phyloP scores from a whole-genome alignment of 2,797 vertebrate genomes.

The Clarias fuscus region DNA sequence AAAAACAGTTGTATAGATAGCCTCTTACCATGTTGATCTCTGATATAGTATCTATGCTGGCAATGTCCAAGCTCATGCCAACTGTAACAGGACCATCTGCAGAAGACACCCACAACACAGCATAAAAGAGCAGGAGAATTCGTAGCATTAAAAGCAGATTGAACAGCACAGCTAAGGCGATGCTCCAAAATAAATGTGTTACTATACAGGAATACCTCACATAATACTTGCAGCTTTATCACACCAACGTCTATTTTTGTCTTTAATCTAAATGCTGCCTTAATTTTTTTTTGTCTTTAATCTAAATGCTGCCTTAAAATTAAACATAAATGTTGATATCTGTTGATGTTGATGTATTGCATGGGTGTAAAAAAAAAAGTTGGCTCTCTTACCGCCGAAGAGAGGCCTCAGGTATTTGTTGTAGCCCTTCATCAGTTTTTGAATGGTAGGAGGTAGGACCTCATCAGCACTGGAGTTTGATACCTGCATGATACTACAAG shows the following conservation, averaged over 20 bases:
- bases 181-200: constrained; percentile 36
- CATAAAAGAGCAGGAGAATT: not conserved
- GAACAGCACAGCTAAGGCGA: constrained; percentile 2
- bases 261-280: constrained; percentile 29
- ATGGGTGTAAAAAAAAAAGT: constrained; percentile 37
- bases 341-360: constrained; percentile 33
- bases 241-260: constrained; percentile 29
- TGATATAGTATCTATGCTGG: constrained; percentile 93
- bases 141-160: not conserved
- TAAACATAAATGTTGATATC: constrained; percentile 27
- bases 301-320: constrained; percentile 33
- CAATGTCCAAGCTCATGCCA: constrained; percentile 94
- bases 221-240: not conserved
- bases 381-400: constrained; percentile 84
- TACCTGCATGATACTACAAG: constrained; percentile 74
- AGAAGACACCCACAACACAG: constrained; percentile 39
- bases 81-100: constrained; percentile 87
- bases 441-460: constrained; percentile 88
- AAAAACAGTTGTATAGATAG: not conserved
- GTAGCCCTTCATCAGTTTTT: constrained; percentile 92
- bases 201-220: constrained; percentile 32
- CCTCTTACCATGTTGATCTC: constrained; percentile 91
- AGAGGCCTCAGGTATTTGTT: constrained; percentile 93
- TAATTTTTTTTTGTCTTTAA: constrained; percentile 19
- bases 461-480: constrained; percentile 76